Evolutionary conservation across 2,888 invertebrate species (phyloP).

Genomic region (Dryomyza anilis): DNA sequence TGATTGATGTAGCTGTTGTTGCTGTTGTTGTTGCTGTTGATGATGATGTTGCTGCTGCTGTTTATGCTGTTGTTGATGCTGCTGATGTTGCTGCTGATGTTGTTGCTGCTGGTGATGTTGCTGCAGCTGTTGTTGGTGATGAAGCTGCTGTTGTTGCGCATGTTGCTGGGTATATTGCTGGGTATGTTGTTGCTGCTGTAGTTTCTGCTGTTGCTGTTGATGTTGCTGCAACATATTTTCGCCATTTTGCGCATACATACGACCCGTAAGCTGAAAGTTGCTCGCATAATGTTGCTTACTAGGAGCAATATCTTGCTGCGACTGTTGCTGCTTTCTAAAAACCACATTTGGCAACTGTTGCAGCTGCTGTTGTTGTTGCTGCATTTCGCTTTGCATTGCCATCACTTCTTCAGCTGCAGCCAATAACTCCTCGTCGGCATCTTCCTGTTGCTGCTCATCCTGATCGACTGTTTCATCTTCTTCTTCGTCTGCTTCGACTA

Average conservation of each 20-base stretch:
- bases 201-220: background rate
- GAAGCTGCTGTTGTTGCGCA: background rate
- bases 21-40: constrained; percentile 27
- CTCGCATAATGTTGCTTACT: background rate
- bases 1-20: constrained; percentile 31
- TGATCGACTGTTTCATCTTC: no score
- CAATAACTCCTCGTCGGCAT: no score
- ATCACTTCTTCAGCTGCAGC: no score
- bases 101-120: background rate
- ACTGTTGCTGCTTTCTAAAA: background rate
- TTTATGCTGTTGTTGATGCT: background rate
- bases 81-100: background rate
- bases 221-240: background rate
- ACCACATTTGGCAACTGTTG: background rate
- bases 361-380: background rate
- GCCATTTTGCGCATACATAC: background rate
- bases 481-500: background rate
- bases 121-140: background rate
- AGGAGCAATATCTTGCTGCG: background rate
- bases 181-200: no score
- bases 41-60: constrained; percentile 20
- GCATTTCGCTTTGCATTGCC: no score
- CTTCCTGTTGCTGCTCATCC: no score
- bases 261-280: constrained; percentile 1
- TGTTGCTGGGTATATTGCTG: background rate